Percentiles rank a stretch among this genome's conserved stretches.
phyloP scores from a whole-genome alignment of 2,888 invertebrate species.

The Auanema sp. region DNA sequence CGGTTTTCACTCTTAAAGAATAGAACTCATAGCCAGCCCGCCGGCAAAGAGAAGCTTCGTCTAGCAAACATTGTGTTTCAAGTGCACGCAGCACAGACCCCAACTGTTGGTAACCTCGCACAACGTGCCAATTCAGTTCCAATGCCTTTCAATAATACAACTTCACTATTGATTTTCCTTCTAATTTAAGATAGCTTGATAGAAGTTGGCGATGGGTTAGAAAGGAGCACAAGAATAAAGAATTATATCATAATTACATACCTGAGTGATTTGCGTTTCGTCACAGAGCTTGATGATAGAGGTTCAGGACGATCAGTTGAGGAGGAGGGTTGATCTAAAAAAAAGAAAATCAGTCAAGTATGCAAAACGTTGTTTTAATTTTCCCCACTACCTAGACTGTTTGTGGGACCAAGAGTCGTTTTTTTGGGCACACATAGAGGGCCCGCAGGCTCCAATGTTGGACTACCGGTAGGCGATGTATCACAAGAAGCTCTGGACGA shows the following conservation, averaged over 20 bases:
- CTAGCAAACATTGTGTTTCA: too few relatives aligned
- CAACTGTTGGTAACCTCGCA: too few relatives aligned
- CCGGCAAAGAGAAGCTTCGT: too few relatives aligned
- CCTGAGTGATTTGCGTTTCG: conserved; percentile 45
- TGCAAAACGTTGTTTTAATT: background rate
- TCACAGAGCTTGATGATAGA: conserved; percentile 27
- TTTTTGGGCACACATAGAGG: conserved; percentile 29
- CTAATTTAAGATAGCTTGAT: background rate
- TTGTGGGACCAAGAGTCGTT: conserved; percentile 27
- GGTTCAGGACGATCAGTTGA: conserved; percentile 39
- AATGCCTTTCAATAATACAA: conserved; percentile 3
- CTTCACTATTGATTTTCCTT: conserved; percentile 2
- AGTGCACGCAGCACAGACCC: too few relatives aligned
- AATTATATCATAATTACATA: conserved; percentile 8
- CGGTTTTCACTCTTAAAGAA: too few relatives aligned
- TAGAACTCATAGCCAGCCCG: too few relatives aligned
- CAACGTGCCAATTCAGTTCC: conserved; percentile 4
- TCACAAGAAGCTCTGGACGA: conserved; percentile 34
- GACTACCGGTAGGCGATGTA: conserved; percentile 15
- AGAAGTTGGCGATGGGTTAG: background rate
- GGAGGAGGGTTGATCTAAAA: conserved; percentile 23
- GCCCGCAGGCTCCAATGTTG: conserved; percentile 16
- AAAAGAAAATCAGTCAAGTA: background rate
- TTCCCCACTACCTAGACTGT: background rate
- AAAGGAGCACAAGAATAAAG: background rate